A percentile compares a stretch with the other conserved stretches of the same genome.
phyloP scores from a whole-genome alignment of 2,797 vertebrate species.

The Takifugu ocellatus region DNA sequence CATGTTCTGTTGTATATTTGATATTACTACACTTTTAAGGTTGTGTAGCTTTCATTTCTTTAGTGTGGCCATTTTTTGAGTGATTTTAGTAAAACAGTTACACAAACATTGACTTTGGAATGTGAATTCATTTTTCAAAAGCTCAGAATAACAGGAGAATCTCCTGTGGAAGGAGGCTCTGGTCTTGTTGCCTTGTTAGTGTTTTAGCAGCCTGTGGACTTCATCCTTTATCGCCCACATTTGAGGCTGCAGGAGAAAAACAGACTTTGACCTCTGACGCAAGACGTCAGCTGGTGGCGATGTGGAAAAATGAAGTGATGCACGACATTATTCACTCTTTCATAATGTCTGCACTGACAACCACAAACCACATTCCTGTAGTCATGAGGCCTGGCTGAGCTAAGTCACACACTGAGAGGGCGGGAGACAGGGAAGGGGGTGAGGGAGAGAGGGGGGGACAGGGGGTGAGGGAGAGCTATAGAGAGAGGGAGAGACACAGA shows the following conservation, averaged over 20 bases:
- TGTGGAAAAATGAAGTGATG: neutral
- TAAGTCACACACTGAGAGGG: constrained; percentile 66
- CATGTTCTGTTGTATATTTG: too few species aligned
- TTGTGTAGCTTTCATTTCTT: too few species aligned
- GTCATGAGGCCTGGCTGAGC: constrained; percentile 75
- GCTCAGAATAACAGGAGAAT: too few species aligned
- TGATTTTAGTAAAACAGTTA: too few species aligned
- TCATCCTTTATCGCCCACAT: too few species aligned
- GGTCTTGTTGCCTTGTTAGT: too few species aligned
- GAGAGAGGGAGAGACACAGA: constrained; percentile 24
- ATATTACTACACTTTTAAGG: too few species aligned
- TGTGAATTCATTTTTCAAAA: too few species aligned
- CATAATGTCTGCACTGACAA: constrained; percentile 19
- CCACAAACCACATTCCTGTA: constrained; percentile 64
- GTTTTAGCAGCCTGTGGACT: too few species aligned
- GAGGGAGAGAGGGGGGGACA: constrained; percentile 14
- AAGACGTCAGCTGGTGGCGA: neutral
- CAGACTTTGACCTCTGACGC: neutral
- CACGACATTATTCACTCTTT: neutral
- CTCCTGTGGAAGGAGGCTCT: too few species aligned
- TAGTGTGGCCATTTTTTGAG: too few species aligned
- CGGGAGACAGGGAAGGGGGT: constrained; percentile 2
- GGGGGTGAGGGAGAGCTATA: neutral
- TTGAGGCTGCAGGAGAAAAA: neutral
- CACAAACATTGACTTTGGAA: too few species aligned